Percentiles rank a stretch among this genome's conserved stretches.
phyloP scores from a whole-genome alignment of 2,797 vertebrate species.

The Acanthornis magna region DNA sequence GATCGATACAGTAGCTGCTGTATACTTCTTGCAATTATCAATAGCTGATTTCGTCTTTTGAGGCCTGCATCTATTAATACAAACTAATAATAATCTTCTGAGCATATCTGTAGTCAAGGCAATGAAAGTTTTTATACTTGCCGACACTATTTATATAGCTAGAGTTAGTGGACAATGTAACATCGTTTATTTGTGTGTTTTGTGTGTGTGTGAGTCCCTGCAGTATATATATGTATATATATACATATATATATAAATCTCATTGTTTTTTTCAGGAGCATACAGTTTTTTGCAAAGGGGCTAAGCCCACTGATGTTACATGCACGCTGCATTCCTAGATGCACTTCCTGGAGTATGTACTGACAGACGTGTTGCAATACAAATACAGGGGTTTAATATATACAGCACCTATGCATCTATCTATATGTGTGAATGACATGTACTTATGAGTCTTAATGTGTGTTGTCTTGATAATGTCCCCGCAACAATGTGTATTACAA shows the following conservation, averaged over 20 bases:
- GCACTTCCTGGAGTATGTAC: neutral
- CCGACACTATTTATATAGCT: conserved; percentile 17
- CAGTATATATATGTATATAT: too few species aligned
- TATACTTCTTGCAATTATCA: conserved; percentile 99
- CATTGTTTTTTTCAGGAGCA: neutral
- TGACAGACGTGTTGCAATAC: neutral
- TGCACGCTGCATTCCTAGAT: neutral
- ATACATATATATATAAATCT: neutral
- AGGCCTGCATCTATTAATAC: conserved; percentile 97
- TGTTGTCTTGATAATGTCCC: neutral
- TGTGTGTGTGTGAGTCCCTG: too few species aligned
- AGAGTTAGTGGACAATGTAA: neutral
- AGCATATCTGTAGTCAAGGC: conserved; percentile 72
- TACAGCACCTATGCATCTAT: neutral
- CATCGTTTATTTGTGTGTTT: neutral
- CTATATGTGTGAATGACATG: neutral
- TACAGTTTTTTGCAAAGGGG: neutral
- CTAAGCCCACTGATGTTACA: neutral
- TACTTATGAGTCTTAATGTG: neutral
- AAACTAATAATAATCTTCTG: conserved; percentile 92
- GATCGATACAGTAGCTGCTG: conserved; percentile 97
- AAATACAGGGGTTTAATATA: neutral
- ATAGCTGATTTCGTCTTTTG: conserved; percentile 98
- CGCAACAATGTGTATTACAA: neutral
- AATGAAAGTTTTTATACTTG: conserved; percentile 56